Evolutionary conservation across 2,113 vertebrate species (phyloP).

Genomic region (Bubalus kerabau): DNA sequence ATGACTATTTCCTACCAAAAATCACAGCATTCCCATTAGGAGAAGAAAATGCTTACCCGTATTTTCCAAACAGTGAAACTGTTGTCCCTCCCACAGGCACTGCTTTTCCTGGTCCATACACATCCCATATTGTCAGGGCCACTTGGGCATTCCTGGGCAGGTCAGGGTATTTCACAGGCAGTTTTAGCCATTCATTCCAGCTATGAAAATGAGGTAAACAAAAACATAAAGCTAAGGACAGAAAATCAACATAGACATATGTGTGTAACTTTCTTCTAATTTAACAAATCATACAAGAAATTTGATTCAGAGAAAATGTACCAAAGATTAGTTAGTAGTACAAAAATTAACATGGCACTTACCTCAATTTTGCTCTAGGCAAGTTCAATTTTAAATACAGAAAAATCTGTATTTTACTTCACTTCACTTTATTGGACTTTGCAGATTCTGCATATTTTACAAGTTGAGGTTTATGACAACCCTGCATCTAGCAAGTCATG

Average conservation of each 20-base stretch:
- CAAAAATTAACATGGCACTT: not conserved
- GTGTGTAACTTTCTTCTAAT: not conserved
- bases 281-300: not conserved
- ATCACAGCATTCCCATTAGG: not conserved
- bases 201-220: conserved; percentile 73
- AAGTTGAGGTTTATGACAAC: not conserved
- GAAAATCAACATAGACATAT: not conserved
- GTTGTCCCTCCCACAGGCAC: conserved; percentile 96
- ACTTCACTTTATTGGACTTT: not conserved
- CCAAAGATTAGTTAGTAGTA: not conserved
- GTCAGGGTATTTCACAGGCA: conserved; percentile 97
- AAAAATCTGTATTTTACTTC: not conserved
- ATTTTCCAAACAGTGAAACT: conserved; percentile 96
- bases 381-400: not conserved
- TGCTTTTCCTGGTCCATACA: conserved; percentile 95
- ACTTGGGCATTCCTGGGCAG: conserved; percentile 96
- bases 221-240: conserved; percentile 76
- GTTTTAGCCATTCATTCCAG: conserved; percentile 97
- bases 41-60: conserved; percentile 84
- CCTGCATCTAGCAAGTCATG: not conserved
- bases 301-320: not conserved
- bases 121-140: conserved; percentile 96
- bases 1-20: not conserved
- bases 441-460: not conserved
- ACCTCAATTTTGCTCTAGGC: not conserved